These are phyloP conservation scores for Alviniconcha marisindica DNA, from an alignment of 1,140 invertebrate species.

Conservation along the genomic window DNA sequence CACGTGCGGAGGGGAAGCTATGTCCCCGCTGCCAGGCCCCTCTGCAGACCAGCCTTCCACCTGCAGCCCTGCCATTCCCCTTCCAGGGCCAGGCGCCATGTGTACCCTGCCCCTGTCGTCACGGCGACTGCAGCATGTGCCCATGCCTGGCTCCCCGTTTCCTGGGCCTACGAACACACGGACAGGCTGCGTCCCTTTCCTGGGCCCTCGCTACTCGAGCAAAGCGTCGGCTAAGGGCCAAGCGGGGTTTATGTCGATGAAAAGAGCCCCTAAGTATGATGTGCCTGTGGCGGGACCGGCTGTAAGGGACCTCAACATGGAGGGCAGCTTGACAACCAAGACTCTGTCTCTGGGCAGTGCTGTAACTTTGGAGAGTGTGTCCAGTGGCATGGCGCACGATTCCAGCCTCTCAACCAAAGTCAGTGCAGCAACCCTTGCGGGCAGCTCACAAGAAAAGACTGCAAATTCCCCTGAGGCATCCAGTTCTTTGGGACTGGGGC, in stretches of 20 bases:
- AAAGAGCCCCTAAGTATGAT: neutral
- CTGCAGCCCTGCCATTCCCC: neutral
- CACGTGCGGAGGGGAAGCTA: neutral
- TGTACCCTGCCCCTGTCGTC: slow-evolving; percentile 4
- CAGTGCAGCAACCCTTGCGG: neutral
- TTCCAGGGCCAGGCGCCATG: neutral
- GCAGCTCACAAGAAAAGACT: neutral
- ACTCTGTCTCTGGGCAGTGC: slow-evolving; percentile 3
- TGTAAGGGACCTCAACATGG: neutral
- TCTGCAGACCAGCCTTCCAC: slow-evolving; percentile 30
- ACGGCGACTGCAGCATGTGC: slow-evolving; percentile 29
- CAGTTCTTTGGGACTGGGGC: neutral
- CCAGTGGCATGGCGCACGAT: neutral
- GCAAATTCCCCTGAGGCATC: neutral
- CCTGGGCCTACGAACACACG: neutral
- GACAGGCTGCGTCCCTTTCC: neutral
- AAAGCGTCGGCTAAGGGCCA: neutral
- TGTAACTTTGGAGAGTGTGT: neutral
- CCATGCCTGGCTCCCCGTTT: slow-evolving; percentile 35
- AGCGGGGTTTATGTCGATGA: neutral
- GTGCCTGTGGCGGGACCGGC: neutral
- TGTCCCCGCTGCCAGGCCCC: slow-evolving; percentile 15
- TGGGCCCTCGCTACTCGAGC: slow-evolving; percentile 14
- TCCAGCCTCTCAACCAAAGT: neutral
- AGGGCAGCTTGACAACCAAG: neutral